phyloP scores from a whole-genome alignment of 2,113 vertebrate species.

The Xenus cinereus region DNA sequence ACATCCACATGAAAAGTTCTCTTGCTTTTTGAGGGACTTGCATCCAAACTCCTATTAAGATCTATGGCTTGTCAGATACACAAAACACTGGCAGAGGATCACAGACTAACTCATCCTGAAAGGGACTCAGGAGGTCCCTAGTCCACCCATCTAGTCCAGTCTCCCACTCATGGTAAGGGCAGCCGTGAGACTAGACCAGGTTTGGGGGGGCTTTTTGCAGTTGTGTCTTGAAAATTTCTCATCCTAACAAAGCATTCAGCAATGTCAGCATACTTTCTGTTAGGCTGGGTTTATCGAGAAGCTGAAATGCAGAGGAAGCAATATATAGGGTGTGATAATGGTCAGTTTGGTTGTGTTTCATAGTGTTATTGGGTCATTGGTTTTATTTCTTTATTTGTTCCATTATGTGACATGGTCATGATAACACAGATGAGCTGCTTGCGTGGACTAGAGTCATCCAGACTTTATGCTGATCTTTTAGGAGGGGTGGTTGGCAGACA shows the following conservation, averaged over 20 bases:
- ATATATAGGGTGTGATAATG: neutral
- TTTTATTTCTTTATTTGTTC: neutral
- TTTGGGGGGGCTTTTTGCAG: neutral
- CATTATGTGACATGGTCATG: neutral
- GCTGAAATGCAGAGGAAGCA: neutral
- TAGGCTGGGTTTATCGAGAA: neutral
- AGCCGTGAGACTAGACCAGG: neutral
- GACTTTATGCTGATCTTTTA: neutral
- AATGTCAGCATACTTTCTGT: neutral
- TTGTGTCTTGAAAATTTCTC: neutral
- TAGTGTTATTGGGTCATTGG: neutral
- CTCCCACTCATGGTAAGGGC: neutral
- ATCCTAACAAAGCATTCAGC: neutral
- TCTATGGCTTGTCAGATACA: neutral
- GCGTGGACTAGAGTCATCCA: neutral
- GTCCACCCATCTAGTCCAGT: neutral
- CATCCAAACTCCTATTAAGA: neutral
- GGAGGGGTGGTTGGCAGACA: neutral
- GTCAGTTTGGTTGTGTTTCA: neutral
- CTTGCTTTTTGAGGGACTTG: neutral
- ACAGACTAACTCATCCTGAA: accelerated
- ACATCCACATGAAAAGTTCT: neutral
- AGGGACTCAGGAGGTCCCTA: neutral
- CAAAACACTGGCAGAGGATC: neutral
- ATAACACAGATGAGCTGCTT: neutral